Evolutionary conservation across 2,888 invertebrate genomes (phyloP).

Genomic region (Diarsia mendica): DNA sequence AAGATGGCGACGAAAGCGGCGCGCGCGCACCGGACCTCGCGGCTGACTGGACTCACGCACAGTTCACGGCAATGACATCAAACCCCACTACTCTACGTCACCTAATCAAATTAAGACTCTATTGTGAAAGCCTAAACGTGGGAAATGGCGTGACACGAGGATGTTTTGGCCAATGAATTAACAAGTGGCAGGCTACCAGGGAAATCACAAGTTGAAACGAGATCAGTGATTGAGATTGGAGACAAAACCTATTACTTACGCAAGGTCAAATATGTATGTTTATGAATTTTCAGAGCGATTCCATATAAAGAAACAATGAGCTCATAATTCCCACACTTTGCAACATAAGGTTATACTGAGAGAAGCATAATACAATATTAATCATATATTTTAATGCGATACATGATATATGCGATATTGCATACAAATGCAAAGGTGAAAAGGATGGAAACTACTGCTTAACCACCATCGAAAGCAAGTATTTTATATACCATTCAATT

Average conservation of each 20-base stretch:
- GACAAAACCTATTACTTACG: conserved; percentile 23
- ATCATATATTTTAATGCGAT: neutral
- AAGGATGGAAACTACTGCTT: neutral
- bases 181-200: conserved; percentile 78
- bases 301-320: neutral
- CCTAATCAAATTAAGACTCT: conserved; percentile 65
- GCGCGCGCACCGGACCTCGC: conserved; percentile 81
- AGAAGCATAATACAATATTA: neutral
- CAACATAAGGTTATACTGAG: neutral
- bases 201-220: conserved; percentile 77
- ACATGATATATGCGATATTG: too few species aligned
- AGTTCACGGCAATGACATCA: conserved; percentile 80
- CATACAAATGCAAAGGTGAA: neutral
- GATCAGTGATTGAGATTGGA: conserved; percentile 28
- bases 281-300: conserved; percentile 4
- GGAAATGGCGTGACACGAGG: conserved; percentile 47
- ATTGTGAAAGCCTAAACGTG: conserved; percentile 60
- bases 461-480: neutral
- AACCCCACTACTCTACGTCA: conserved; percentile 72
- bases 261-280: conserved; percentile 3
- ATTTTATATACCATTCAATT: too few species aligned
- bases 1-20: conserved; percentile 74
- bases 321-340: neutral
- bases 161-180: conserved; percentile 75
- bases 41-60: conserved; percentile 83